These are phyloP conservation scores for Nasonovia ribisnigri DNA, from an alignment of 2,888 invertebrate genomes.

Conservation along the genomic window DNA sequence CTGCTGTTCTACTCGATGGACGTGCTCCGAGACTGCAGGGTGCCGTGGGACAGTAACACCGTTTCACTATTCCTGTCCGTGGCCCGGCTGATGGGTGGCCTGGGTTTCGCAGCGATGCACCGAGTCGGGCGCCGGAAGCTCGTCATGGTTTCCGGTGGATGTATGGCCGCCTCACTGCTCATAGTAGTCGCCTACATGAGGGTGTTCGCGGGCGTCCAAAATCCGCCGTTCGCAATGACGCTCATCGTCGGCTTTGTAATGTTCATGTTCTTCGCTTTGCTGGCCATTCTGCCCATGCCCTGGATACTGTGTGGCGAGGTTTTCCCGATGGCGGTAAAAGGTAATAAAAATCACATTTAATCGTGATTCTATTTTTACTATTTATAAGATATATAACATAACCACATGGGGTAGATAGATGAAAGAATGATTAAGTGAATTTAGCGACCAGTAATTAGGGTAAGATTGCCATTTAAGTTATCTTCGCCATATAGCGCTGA, in stretches of 20 bases:
- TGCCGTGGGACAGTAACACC: constrained; percentile 10
- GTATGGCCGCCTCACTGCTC: constrained; percentile 44
- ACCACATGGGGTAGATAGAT: too few species aligned
- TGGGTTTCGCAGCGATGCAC: constrained; percentile 32
- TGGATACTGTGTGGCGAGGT: constrained; percentile 61
- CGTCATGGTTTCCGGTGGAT: constrained; percentile 12
- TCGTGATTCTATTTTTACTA: too few species aligned
- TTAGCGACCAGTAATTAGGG: too few species aligned
- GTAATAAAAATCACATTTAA: not conserved
- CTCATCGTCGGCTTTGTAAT: not conserved
- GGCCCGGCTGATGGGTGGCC: constrained; percentile 23
- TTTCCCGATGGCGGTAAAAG: constrained; percentile 58
- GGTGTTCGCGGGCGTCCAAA: not conserved
- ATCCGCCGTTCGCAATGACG: constrained; percentile 10
- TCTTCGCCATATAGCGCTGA: too few species aligned
- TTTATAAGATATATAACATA: too few species aligned
- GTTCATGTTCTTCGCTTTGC: constrained; percentile 44
- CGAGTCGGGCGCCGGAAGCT: constrained; percentile 14
- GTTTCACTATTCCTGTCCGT: constrained; percentile 19
- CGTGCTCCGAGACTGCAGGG: constrained; percentile 11
- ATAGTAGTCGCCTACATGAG: constrained; percentile 16
- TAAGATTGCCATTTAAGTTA: too few species aligned
- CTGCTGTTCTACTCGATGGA: constrained; percentile 50
- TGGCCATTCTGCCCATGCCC: constrained; percentile 56
- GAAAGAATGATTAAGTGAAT: too few species aligned